phyloP scores from a whole-genome alignment of 2,797 vertebrate species.

The Epinephelus coioides region DNA sequence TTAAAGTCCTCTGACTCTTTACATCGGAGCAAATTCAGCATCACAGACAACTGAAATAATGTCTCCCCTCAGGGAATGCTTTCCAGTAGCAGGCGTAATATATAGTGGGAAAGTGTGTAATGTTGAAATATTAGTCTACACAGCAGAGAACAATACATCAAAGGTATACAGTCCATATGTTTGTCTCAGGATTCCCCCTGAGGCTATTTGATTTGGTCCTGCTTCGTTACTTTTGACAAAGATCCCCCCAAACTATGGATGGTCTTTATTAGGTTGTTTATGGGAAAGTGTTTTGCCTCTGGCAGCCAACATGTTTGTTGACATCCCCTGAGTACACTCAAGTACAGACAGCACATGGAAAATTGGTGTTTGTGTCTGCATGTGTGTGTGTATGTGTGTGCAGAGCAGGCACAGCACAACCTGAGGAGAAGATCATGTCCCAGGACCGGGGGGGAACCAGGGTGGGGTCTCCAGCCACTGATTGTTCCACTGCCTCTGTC shows the following conservation, averaged over 20 bases:
- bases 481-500: slow-evolving; percentile 67
- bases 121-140: slow-evolving; percentile 41
- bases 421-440: slow-evolving; percentile 40
- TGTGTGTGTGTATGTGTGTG: slow-evolving; percentile 4
- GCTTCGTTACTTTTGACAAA: slow-evolving; percentile 26
- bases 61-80: slow-evolving; percentile 9
- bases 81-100: slow-evolving; percentile 10
- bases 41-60: slow-evolving; percentile 2
- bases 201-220: slow-evolving; percentile 40
- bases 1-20: background rate
- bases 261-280: slow-evolving; percentile 29
- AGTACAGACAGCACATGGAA: slow-evolving; percentile 32
- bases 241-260: slow-evolving; percentile 19
- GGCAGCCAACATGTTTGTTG: slow-evolving; percentile 44
- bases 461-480: slow-evolving; percentile 56
- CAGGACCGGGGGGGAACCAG: slow-evolving; percentile 37
- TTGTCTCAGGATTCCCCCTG: slow-evolving; percentile 24
- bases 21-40: background rate
- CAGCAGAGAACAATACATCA: slow-evolving; percentile 44
- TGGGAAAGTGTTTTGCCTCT: slow-evolving; percentile 37
- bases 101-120: slow-evolving; percentile 7
- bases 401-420: slow-evolving; percentile 2
- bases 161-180: slow-evolving; percentile 32
- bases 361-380: slow-evolving; percentile 39
- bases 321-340: slow-evolving; percentile 13